Conservation (phyloP, 2,797 vertebrate genomes). For the Enteromius paludinosus region DNA sequence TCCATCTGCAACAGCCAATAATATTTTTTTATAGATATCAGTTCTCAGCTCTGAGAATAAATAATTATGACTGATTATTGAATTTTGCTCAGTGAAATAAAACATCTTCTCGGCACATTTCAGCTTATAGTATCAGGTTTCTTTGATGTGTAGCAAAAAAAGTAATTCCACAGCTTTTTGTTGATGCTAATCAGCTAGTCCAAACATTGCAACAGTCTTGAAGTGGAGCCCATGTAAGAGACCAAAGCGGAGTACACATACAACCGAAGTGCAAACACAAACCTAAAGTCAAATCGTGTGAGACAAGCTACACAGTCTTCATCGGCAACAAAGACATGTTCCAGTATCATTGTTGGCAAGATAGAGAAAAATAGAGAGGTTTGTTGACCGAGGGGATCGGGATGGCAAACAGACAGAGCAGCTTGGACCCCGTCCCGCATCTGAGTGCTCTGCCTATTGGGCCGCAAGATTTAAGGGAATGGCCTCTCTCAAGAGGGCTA, state of each 20-base stretch:
- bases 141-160: slow-evolving; percentile 5
- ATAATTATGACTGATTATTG: not conserved
- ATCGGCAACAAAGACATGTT: slow-evolving; percentile 70
- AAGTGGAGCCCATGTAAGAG: slow-evolving; percentile 25
- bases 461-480: slow-evolving; percentile 69
- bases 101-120: not conserved
- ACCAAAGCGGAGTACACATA: slow-evolving; percentile 48
- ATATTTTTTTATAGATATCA: not conserved
- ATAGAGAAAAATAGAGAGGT: slow-evolving; percentile 65
- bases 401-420: slow-evolving; percentile 73
- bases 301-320: slow-evolving; percentile 66
- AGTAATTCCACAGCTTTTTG: slow-evolving; percentile 2
- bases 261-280: slow-evolving; percentile 59
- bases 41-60: not conserved
- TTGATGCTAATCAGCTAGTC: slow-evolving; percentile 23
- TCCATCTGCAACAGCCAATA: not conserved
- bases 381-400: slow-evolving; percentile 79
- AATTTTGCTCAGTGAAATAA: not conserved
- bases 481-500: slow-evolving; percentile 75
- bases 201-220: slow-evolving; percentile 46
- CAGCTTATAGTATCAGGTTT: not conserved
- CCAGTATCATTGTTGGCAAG: slow-evolving; percentile 68
- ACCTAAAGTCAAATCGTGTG: slow-evolving; percentile 60
- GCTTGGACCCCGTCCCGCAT: slow-evolving; percentile 76
- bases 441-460: slow-evolving; percentile 68